Base-by-base conservation (phyloP, 2,797 vertebrate species). In the Gallirallus australis region DNA sequence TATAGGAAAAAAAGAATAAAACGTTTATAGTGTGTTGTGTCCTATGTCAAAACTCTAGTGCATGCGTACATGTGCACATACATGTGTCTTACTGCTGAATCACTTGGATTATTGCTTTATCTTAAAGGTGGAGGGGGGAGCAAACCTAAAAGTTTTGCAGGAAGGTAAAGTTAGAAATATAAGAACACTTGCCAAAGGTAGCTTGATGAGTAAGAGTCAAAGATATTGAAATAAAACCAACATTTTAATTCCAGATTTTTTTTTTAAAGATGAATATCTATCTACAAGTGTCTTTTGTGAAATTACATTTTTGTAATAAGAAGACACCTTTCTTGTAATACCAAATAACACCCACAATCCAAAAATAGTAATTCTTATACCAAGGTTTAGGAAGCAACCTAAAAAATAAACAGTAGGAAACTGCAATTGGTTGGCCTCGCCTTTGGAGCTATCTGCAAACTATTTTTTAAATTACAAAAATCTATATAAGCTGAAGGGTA, bases 1-100 rank as follows among this genome's bases (percentile, higher is more conserved):
- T 35, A 47, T 3, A 57, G 25, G 37, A 37, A 19, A 8, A 50
- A 66, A 50, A 31, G 8, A 31, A 3, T 65, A 64, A 75, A 84
- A 75, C 23, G 0, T 12, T 84, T 66, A 15, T 3, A 24, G 4
- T 23, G 15, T 53, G 7, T 11, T 73, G 7, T 45, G 27, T 63
- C 39, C 23, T 21, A 7, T 69, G 30, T 42, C 16, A 60, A 78
- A 85, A 68, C 13, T n/a, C 30, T 4, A 9, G 39, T 40, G 14
- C 24, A 15, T 39, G 8, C 28, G 6, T 23, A 24, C 3, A 1
- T 13, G 15, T 21, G 5, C 11, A 6, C 25, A 10, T 0, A 0
- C 1, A 1, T 11, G 8, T 4, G 6, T 80, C 87, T 91, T 80
- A 50, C n/a, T 56, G 18, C 30, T 66, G 24, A 53, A 64, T 56